These are phyloP conservation scores for Cephus sareptanus DNA, from an alignment of 2,888 invertebrate species.

Conservation along the genomic window DNA sequence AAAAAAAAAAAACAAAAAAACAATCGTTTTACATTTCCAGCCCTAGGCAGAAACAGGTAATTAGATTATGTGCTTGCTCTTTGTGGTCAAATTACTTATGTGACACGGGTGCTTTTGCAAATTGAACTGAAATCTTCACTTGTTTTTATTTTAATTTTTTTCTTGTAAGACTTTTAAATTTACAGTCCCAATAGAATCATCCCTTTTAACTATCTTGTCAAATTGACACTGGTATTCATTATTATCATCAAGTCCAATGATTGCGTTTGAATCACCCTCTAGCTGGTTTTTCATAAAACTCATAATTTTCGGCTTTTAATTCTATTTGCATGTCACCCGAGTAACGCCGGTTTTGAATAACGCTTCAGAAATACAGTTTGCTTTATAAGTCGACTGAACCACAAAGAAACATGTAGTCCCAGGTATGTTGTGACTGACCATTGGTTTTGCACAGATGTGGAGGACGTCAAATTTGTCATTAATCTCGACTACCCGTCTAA, in stretches of 20 bases:
- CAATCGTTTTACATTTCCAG: slow-evolving; percentile 64
- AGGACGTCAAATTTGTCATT: slow-evolving; percentile 99
- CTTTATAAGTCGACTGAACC: slow-evolving; percentile 56
- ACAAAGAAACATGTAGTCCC: slow-evolving; percentile 58
- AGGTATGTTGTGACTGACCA: slow-evolving; percentile 33
- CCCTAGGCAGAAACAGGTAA: slow-evolving; percentile 61
- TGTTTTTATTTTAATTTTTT: slow-evolving; percentile 2
- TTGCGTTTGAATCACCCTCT: neutral
- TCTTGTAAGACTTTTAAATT: neutral
- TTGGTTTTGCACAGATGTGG: slow-evolving; percentile 82
- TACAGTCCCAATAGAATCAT: neutral
- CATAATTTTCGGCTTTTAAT: slow-evolving; percentile 22
- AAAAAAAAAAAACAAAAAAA: slow-evolving; percentile 53
- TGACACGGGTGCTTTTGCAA: slow-evolving; percentile 35
- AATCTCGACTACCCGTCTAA: slow-evolving; percentile 98
- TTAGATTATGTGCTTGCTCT: slow-evolving; percentile 60
- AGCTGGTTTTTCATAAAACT: neutral
- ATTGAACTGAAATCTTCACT: slow-evolving; percentile 33
- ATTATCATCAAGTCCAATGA: neutral
- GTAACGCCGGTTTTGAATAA: neutral
- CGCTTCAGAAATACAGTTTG: slow-evolving; percentile 31
- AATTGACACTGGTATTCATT: neutral
- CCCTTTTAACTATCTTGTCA: neutral
- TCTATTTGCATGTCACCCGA: slow-evolving; percentile 34
- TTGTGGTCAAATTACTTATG: slow-evolving; percentile 59